Evolutionary conservation across 2,797 vertebrate species (phyloP), one percentile per base, ranked within the genome.

Genomic region (Cyclura pinguis): DNA sequence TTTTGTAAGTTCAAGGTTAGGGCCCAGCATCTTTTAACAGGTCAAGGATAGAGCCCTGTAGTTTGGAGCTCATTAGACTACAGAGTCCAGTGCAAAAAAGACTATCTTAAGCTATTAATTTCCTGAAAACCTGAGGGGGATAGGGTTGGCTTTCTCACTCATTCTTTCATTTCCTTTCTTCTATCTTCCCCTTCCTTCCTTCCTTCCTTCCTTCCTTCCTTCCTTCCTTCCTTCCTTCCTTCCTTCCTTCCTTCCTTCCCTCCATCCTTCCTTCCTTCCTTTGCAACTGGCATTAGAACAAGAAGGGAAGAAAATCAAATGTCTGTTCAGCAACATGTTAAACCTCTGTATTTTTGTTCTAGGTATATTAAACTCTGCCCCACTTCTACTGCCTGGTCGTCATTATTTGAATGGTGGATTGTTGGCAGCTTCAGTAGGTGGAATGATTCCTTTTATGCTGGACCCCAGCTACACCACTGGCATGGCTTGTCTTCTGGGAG

Each of bases 401-500:
- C 96, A 97, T 92, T 90, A 95, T 92, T 9, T 98, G 84, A 98
- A 98, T 5, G 97, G 96, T 1, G 93, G 94, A 72, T 95, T 98
- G 91, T 94, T 98, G 96, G 92, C 97, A 13, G 97, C 97, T 0
- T 98, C 97, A 0, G 52, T 96, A 50, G 97, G 96, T 6, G 95
- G 96, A 52, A 96, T 97, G 93, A 84, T 97, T 78, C 95, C 96
- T 87, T 98, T 97, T 87, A 97, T 98, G 96, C 87, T 97, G 88
- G 97, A 96, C 74, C 91, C 96, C 93, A 97, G 96, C 88, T 98
- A 97, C 14, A 86, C 32, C 6, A 96, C 96, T 0, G 97, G 97
- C 50, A 97, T 98, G 97, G 94, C 95, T 1, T 97, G 97, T 52
- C 95, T 97, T 10, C 2, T 97, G 27, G 96, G 96, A 57, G 97